Percentiles rank a stretch among this genome's conserved stretches.
Evolutionary conservation across 2,113 vertebrate genomes (phyloP).

Genomic region (Taxidea taxus): DNA sequence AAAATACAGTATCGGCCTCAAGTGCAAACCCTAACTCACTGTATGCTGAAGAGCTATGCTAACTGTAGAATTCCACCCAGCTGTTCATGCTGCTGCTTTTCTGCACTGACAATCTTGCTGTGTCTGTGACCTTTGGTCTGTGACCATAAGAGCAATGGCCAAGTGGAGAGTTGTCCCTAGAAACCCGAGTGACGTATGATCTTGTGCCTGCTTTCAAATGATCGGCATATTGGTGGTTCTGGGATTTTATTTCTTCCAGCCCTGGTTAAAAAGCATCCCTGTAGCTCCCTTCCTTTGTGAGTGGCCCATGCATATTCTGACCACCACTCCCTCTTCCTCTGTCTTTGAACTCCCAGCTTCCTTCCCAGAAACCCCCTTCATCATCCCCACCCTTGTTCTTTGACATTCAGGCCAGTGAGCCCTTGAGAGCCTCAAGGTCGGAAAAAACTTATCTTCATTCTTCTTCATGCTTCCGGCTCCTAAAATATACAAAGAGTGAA

Average conservation of each 20-base stretch:
- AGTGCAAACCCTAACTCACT: background rate
- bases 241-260: background rate
- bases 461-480: background rate
- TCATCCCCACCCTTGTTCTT: background rate
- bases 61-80: background rate
- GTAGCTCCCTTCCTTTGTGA: background rate
- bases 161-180: background rate
- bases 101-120: background rate
- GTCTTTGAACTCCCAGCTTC: background rate
- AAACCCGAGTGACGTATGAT: background rate
- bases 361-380: background rate
- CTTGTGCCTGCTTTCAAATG: background rate
- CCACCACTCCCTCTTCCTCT: background rate
- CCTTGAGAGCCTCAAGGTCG: background rate
- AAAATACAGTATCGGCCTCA: background rate
- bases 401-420: background rate
- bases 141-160: background rate
- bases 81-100: too few species aligned
- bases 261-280: background rate
- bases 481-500: background rate
- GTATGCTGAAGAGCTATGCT: background rate
- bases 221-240: background rate
- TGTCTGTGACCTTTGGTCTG: background rate
- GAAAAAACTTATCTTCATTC: background rate
- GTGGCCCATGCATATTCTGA: background rate